Base-by-base conservation (phyloP, 2,888 invertebrate species). In the Eupithecia abbreviata region DNA sequence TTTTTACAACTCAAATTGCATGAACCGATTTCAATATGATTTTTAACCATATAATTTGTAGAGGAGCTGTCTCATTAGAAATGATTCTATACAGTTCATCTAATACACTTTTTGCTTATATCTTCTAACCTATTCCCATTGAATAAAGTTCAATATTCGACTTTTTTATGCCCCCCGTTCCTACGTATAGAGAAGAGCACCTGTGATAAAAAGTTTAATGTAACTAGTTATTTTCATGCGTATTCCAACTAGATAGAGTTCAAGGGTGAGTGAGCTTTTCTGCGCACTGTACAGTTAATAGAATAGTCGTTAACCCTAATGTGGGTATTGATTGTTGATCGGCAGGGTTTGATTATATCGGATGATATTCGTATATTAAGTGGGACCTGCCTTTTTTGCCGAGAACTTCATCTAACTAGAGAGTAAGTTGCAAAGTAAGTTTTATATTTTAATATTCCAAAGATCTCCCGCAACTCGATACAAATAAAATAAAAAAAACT, bases 351-450 rank as follows among this genome's bases (percentile, higher is more conserved):
- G 85, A 88, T 88, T 88, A 88, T 75, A 79, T 80, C 78, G 82
- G 85, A 88, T 88, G 88, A 88, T 87, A 87, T 88, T 87, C 87
- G 86, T 85, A 86, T 73, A 73, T 75, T 70, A 73, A 71, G 66
- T 73, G 68, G 67, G 7, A 67, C 70, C 66, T 15, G 66, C 58
- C 67, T 75, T 78, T 78, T 78, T 76, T 74, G 58, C 68, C 18
- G 7, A 47, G 15, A 42, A 42, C 42, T 45, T 18, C 30, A 69
- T 69, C 18, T 18, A 70, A 41, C n/a, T 62, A 58, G 55, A 58
- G 18, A 18, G 51, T 41, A 41, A 67, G 45, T 12, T 58, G n/a
- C 42, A 12, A 55, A 55, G 41, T 41, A 51, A 42, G 49, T 42
- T 65, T 66, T 71, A 51, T 70, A 41, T 72, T 42, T 43, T 30